phyloP scores from a whole-genome alignment of 2,888 invertebrate genomes.

The Syrista parreyssii region DNA sequence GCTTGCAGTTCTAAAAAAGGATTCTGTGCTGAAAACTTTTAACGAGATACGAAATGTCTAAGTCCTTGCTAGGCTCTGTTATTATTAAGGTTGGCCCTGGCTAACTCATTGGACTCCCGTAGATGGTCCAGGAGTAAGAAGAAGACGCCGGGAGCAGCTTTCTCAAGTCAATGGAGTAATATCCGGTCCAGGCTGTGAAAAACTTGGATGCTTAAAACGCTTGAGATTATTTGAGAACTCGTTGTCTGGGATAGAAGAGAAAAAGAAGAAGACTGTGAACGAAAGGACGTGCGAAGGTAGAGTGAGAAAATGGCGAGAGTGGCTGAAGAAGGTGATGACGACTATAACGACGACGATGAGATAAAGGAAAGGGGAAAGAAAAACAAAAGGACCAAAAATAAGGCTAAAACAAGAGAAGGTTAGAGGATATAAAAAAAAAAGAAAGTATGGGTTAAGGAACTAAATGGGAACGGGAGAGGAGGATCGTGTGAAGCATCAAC shows the following conservation, averaged over 20 bases:
- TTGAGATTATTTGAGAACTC: constrained; percentile 20
- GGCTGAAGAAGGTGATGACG: not conserved
- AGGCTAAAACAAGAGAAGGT: no score
- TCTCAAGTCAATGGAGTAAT: constrained; percentile 18
- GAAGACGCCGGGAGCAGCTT: not conserved
- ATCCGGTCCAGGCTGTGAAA: constrained; percentile 13
- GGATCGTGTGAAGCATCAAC: not conserved
- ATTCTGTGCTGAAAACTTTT: not conserved
- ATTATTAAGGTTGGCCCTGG: not conserved
- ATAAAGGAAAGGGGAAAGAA: not conserved
- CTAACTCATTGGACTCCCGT: not conserved
- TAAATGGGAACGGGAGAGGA: no score
- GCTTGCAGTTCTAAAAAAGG: not conserved
- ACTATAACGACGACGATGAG: not conserved
- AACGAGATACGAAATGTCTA: not conserved
- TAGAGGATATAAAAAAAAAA: no score
- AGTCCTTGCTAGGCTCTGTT: not conserved
- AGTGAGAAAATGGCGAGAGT: not conserved
- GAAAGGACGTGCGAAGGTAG: not conserved
- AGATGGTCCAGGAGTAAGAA: not conserved
- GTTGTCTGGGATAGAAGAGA: not conserved
- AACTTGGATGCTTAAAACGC: constrained; percentile 19
- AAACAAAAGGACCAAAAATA: not conserved
- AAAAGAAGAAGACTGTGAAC: not conserved
- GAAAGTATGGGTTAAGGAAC: no score